Base-by-base conservation (phyloP, 2,888 invertebrate genomes). In the Dynastes tityus region DNA sequence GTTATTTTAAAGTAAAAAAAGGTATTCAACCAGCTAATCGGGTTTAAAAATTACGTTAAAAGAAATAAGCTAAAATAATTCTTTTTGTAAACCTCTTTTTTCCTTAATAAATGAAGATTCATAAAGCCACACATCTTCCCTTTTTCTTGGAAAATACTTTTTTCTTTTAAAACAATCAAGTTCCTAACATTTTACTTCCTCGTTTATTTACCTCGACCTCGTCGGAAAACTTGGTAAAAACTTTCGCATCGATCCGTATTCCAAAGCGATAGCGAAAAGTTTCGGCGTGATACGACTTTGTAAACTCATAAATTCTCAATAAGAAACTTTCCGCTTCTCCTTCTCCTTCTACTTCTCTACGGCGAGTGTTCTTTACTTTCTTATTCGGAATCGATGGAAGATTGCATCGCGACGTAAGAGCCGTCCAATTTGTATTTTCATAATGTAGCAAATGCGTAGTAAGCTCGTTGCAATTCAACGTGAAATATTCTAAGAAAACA, bases 291-390 rank as follows among this genome's bases (percentile, higher is more conserved):
- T 74, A 74, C 73, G 61, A 74, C 73, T 74, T 74, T 74, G 61
- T 74, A 74, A 74, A 74, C 73, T 74, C 73, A 74, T 74, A 74
- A 74, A 74, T 74, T 74, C 29, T 55, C 73, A 61, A 74, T 61
- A 74, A 61, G 63, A 61, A 74, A 74, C 61, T 74, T 74, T 74
- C 73, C 45, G 29, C 49, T 37, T 9, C n/a, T 68, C 40, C 27
- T 29, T 68, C 27, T 51, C 40, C 27, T 29, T 68, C 27, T 51
- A 68, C 51, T 51, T 9, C 51, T 27, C 40, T 45, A 11, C 29
- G 29, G 27, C 13, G 51, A 49, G 51, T 29, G 0, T 68, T 49
- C 29, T 11, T 27, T 51, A 29, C 11, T 51, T 49, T 68, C 68
- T 37, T 63, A 63, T 63, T 32, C 49, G 5, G 51, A 22, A 68